A percentile compares a stretch with the other conserved stretches of the same genome.
phyloP scores from a whole-genome alignment of 2,113 vertebrate genomes.

The Mobula hypostoma region DNA sequence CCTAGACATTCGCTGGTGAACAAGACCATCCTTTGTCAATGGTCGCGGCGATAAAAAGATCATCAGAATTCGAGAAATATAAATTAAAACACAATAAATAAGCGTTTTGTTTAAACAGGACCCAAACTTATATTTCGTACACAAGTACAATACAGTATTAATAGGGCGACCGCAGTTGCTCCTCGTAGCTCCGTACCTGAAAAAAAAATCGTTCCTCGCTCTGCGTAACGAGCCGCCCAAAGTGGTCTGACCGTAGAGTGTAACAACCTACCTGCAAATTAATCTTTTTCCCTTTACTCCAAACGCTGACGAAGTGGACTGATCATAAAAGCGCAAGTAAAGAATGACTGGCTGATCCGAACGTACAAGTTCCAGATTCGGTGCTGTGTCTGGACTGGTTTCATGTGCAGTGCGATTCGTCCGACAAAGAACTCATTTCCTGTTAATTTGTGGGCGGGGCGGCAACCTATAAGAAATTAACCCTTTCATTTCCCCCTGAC shows the following conservation, averaged over 20 bases:
- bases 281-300: too few relatives aligned
- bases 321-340: neutral
- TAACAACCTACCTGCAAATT: too few relatives aligned
- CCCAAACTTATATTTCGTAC: neutral
- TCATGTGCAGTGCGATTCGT: neutral
- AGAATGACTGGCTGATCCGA: neutral
- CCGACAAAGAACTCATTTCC: constrained; percentile 24
- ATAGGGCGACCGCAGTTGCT: neutral
- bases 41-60: too few relatives aligned
- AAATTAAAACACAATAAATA: neutral
- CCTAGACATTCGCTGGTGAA: neutral
- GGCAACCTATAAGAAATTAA: neutral
- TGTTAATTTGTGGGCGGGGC: constrained; percentile 9
- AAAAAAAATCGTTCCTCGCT: neutral
- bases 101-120: neutral
- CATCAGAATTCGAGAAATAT: neutral
- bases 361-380: neutral
- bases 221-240: neutral
- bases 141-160: neutral
- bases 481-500: neutral
- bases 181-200: neutral
- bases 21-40: neutral
- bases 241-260: neutral
- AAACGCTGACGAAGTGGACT: too few relatives aligned
- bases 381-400: neutral